Conservation (phyloP, 2,888 invertebrate species). For the Brenthis hecate region DNA sequence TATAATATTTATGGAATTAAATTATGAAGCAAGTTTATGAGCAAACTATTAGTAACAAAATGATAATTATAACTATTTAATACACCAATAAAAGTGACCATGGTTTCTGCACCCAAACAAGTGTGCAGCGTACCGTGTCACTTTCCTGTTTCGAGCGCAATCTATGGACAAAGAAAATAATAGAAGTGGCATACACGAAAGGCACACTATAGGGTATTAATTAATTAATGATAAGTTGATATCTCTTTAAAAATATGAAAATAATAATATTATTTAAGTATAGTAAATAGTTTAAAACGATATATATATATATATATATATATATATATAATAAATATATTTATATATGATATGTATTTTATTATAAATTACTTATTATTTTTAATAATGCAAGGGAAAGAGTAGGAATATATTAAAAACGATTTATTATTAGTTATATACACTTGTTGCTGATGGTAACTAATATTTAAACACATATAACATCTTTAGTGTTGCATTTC, state of each 20-base stretch:
- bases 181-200: background rate
- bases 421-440: no score
- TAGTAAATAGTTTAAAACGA: no score
- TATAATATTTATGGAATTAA: no score
- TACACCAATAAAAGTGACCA: slow-evolving; percentile 15
- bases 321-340: no score
- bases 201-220: background rate
- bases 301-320: no score
- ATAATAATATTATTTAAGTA: background rate
- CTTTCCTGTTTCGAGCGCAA: slow-evolving; percentile 45
- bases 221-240: background rate
- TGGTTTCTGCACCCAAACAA: slow-evolving; percentile 30
- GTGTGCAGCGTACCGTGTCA: slow-evolving; percentile 44
- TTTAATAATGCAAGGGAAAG: no score
- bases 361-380: no score
- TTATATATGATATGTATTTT: no score
- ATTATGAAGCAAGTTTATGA: background rate
- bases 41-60: background rate
- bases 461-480: background rate
- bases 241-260: background rate
- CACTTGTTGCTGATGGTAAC: background rate
- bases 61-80: slow-evolving; percentile 7
- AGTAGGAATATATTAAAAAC: no score
- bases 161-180: slow-evolving; percentile 12
- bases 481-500: background rate